A percentile compares a stretch with the other conserved stretches of the same genome.
Evolutionary conservation across 2,797 vertebrate genomes (phyloP).

Genomic region (Sebastolobus altivelis): DNA sequence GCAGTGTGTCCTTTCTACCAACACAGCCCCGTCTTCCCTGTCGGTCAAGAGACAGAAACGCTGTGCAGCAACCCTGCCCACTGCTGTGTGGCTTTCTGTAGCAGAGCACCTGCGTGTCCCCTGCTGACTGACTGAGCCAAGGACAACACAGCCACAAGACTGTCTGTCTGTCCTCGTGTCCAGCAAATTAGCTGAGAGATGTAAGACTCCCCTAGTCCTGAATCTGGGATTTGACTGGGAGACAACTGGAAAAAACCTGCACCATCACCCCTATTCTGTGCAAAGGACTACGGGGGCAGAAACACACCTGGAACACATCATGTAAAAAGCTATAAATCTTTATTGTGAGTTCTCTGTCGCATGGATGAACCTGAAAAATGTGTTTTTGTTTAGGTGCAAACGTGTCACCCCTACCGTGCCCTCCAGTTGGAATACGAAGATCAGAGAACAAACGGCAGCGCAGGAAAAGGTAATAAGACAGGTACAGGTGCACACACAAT

Average conservation of each 20-base stretch:
- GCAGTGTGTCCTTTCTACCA: slow-evolving; percentile 67
- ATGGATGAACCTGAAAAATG: not conserved
- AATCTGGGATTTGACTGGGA: slow-evolving; percentile 34
- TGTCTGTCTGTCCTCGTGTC: slow-evolving; percentile 16
- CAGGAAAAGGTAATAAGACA: slow-evolving; percentile 39
- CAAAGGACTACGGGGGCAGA: slow-evolving; percentile 1
- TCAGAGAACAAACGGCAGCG: slow-evolving; percentile 48
- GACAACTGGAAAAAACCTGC: not conserved
- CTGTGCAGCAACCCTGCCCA: slow-evolving; percentile 63
- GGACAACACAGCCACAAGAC: slow-evolving; percentile 63
- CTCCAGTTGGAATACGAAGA: slow-evolving; percentile 38
- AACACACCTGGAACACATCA: slow-evolving; percentile 1
- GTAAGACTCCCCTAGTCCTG: slow-evolving; percentile 13
- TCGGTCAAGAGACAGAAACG: slow-evolving; percentile 63
- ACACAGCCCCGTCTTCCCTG: slow-evolving; percentile 59
- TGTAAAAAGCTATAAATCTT: slow-evolving; percentile 2
- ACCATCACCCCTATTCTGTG: not conserved
- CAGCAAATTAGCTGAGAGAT: slow-evolving; percentile 41
- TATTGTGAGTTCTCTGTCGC: not conserved
- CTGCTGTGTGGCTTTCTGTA: slow-evolving; percentile 65
- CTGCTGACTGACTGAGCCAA: slow-evolving; percentile 77
- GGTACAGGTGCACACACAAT: slow-evolving; percentile 32
- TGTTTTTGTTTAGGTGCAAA: slow-evolving; percentile 42
- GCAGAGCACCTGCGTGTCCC: slow-evolving; percentile 72
- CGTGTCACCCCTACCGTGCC: slow-evolving; percentile 26